Base-by-base conservation (phyloP, 2,888 invertebrate species). In the Lepidocyrtoides sp. region DNA sequence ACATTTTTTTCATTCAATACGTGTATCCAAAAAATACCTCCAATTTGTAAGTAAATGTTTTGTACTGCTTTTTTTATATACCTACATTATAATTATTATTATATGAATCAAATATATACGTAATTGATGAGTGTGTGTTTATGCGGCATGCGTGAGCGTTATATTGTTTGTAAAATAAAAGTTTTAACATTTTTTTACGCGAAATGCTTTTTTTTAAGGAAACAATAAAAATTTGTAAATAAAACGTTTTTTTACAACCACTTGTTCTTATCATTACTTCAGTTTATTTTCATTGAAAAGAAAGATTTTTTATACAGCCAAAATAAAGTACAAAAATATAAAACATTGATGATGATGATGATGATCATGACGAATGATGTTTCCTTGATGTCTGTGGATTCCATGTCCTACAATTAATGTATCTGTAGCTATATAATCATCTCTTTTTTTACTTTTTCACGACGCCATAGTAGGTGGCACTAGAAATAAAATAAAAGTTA, bases 391-490 rank as follows among this genome's bases (percentile, higher is more conserved):
- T 66, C 66, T n/a, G 32, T 66, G 32, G 36, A 4, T 36, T n/a
- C n/a, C n/a, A 36, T 36, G 36, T 36, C 36, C 36, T 36, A 36
- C 36, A 36, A 36, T 36, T 36, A 36, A 36, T 36, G 36, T 36
- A 4, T 69, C n/a, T 32, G 66, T 66, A 36, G 32, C 32, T 41
- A 20, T 44, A 48, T 17, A 36, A 63, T 12, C 20, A 20, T 4
- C 79, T 36, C 10, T 83, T 83, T 84, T n/a, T 83, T 83, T 84
- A 92, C 72, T 92, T 92, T 82, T 88, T 88, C 26, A 88, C 92
- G 36, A 85, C 92, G 89, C 89, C n/a, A n/a, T n/a, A 92, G 57
- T 92, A 92, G 20, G 90, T 85, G 81, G 85, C 92, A 75, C 92
- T 92, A 85, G 12, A 89, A 23, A 82, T 5, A 85, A 10, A n/a